Evolutionary conservation across 2,888 invertebrate species (phyloP).

Genomic region (Petrophora chlorosata): DNA sequence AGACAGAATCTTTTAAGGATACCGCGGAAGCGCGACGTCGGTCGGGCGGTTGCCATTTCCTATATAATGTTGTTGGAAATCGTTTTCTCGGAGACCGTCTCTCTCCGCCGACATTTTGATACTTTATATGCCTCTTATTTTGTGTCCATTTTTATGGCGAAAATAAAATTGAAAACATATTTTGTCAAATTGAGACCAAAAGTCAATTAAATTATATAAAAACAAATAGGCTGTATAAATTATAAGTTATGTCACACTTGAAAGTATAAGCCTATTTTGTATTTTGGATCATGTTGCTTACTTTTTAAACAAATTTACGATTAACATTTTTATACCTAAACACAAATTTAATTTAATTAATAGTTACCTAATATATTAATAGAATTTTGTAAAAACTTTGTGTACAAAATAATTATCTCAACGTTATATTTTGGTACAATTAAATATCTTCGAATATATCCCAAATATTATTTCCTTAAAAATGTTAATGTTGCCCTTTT

Average conservation of each 20-base stretch:
- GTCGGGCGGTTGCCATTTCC: conserved; percentile 26
- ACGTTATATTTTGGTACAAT: too few relatives aligned
- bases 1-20: conserved; percentile 26
- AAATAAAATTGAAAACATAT: conserved; percentile 31
- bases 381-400: conserved; percentile 11
- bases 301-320: conserved; percentile 2
- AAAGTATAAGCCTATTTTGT: conserved; percentile 31
- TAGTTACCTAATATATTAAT: too few relatives aligned
- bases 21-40: conserved; percentile 24
- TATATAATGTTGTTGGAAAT: conserved; percentile 30
- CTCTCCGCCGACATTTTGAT: conserved; percentile 16
- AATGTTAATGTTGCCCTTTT: too few relatives aligned
- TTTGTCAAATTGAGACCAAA: conserved; percentile 63
- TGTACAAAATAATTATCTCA: too few relatives aligned
- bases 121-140: conserved; percentile 13
- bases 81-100: conserved; percentile 19
- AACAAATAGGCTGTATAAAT: conserved; percentile 5
- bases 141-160: conserved; percentile 27
- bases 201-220: conserved; percentile 71
- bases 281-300: conserved; percentile 47
- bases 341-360: conserved; percentile 8
- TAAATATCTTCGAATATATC: too few relatives aligned
- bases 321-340: conserved; percentile 22
- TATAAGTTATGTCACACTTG: conserved; percentile 52
- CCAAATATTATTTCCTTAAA: too few relatives aligned